phyloP scores from a whole-genome alignment of 1,140 invertebrate genomes.

The Ips nitidus region DNA sequence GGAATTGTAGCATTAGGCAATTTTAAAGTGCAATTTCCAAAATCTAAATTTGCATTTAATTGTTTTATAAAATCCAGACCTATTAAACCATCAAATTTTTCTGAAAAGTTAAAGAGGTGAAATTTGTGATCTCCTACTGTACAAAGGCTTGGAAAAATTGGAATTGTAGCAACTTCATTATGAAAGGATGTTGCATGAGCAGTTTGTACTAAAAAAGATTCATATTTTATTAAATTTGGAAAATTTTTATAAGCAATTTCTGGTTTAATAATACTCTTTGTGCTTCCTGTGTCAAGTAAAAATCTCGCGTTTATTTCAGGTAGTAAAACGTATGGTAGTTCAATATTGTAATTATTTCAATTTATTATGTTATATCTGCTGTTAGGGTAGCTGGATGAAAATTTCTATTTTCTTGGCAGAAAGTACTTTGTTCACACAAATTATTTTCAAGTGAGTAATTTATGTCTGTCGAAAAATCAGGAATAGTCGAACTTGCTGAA shows the following conservation, averaged over 20 bases:
- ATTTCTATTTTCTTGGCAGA: neutral
- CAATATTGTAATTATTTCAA: slow-evolving; percentile 1
- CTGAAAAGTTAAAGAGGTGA: slow-evolving; percentile 23
- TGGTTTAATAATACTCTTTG: slow-evolving; percentile 28
- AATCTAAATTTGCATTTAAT: slow-evolving; percentile 16
- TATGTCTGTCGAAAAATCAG: too few species aligned
- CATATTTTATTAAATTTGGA: slow-evolving; percentile 10
- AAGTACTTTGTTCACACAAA: too few species aligned
- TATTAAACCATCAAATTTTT: slow-evolving; percentile 20
- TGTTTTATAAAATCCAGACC: slow-evolving; percentile 13
- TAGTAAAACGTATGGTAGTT: slow-evolving; percentile 3
- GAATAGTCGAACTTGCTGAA: too few species aligned
- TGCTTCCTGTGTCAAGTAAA: slow-evolving; percentile 33
- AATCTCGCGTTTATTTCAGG: slow-evolving; percentile 28
- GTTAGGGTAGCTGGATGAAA: neutral
- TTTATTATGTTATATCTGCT: slow-evolving; percentile 1
- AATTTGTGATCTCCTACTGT: slow-evolving; percentile 11
- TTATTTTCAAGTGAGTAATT: too few species aligned
- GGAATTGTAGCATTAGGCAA: slow-evolving; percentile 5
- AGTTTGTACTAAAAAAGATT: slow-evolving; percentile 31
- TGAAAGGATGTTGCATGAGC: slow-evolving; percentile 24
- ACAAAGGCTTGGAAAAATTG: slow-evolving; percentile 24
- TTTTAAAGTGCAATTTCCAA: slow-evolving; percentile 1
- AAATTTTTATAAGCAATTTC: slow-evolving; percentile 29
- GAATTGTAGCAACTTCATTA: slow-evolving; percentile 16